phyloP scores from a whole-genome alignment of 2,888 invertebrate species.

The Sesia bembeciformis region DNA sequence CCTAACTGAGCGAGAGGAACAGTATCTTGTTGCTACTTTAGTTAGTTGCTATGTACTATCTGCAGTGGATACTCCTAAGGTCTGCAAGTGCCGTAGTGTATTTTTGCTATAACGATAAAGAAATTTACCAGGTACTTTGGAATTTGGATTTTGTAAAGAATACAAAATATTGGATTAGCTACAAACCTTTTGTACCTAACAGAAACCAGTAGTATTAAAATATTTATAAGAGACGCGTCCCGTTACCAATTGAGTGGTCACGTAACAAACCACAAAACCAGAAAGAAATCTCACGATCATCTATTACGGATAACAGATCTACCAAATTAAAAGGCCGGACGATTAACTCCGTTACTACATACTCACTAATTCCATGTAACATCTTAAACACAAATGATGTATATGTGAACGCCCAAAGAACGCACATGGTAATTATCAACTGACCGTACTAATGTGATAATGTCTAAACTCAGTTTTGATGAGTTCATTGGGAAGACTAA shows the following conservation, averaged over 20 bases:
- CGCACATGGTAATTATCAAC: slow-evolving; percentile 53
- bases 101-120: too few relatives aligned
- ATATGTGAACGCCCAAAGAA: slow-evolving; percentile 54
- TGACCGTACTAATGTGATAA: slow-evolving; percentile 55
- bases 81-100: too few relatives aligned
- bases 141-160: too few relatives aligned
- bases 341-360: slow-evolving; percentile 35
- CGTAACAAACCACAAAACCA: slow-evolving; percentile 6
- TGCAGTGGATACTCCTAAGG: too few relatives aligned
- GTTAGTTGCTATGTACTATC: too few relatives aligned
- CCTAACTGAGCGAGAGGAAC: too few relatives aligned
- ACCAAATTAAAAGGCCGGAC: slow-evolving; percentile 48
- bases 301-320: slow-evolving; percentile 50
- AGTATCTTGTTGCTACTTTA: too few relatives aligned
- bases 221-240: too few relatives aligned
- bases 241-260: not conserved
- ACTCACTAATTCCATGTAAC: slow-evolving; percentile 48
- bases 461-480: slow-evolving; percentile 57
- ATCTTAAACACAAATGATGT: slow-evolving; percentile 68
- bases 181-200: too few relatives aligned
- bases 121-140: too few relatives aligned
- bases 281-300: slow-evolving; percentile 46
- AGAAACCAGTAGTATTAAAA: too few relatives aligned
- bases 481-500: slow-evolving; percentile 50
- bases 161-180: too few relatives aligned